A percentile compares a stretch with the other conserved stretches of the same genome.
These are phyloP conservation scores for Venustoraphidia nigricollis DNA, from an alignment of 2,888 invertebrate species.

Conservation along the genomic window DNA sequence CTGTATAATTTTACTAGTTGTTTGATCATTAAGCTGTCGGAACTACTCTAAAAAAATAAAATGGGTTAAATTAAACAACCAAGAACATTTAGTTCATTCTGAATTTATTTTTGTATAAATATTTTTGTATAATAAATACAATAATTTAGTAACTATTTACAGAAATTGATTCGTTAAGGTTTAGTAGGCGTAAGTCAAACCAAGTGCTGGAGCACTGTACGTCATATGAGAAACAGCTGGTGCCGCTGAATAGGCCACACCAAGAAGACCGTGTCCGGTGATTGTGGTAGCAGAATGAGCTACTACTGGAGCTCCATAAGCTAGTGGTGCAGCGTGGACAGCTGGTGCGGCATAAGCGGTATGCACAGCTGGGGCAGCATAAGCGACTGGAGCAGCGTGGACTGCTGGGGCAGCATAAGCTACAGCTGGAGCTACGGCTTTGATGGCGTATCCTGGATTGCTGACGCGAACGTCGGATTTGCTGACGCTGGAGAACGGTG, in stretches of 20 bases:
- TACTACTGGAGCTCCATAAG: constrained; percentile 10
- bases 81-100: neutral
- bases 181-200: constrained; percentile 10
- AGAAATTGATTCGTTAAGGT: neutral
- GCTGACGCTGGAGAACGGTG: constrained; percentile 55
- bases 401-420: constrained; percentile 19
- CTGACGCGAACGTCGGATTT: constrained; percentile 55
- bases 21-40: too few species aligned
- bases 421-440: constrained; percentile 15
- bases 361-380: constrained; percentile 13
- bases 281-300: constrained; percentile 3
- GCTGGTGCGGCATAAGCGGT: constrained; percentile 21
- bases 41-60: neutral
- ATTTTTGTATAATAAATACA: neutral
- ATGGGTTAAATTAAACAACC: neutral
- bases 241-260: constrained; percentile 39
- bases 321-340: constrained; percentile 9
- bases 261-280: constrained; percentile 26
- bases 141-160: neutral
- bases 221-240: constrained; percentile 42
- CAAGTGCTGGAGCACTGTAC: constrained; percentile 22
- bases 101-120: neutral
- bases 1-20: too few species aligned
- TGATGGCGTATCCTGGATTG: constrained; percentile 37
- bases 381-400: constrained; percentile 6